Percentiles rank a stretch among this genome's conserved stretches.
phyloP scores from a whole-genome alignment of 2,797 vertebrate genomes.

The Carcharodon carcharias region DNA sequence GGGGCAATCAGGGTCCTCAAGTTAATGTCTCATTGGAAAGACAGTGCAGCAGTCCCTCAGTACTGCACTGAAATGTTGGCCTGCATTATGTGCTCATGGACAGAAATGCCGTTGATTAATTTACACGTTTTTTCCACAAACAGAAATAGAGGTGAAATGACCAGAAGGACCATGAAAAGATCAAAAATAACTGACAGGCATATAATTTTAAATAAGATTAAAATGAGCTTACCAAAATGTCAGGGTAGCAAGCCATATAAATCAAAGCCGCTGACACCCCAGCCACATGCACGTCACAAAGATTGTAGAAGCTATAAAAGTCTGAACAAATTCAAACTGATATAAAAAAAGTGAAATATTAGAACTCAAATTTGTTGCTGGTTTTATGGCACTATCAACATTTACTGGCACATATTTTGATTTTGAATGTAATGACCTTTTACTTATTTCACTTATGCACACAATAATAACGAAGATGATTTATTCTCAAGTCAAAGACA shows the following conservation, averaged over 20 bases:
- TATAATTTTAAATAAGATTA: conserved; percentile 49
- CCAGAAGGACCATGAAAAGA: conserved; percentile 43
- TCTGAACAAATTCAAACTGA: conserved; percentile 43
- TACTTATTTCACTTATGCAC: conserved; percentile 44
- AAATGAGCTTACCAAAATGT: conserved; percentile 49
- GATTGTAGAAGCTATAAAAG: conserved; percentile 43
- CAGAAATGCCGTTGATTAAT: conserved; percentile 57
- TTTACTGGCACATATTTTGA: conserved; percentile 48
- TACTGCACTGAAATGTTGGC: not conserved
- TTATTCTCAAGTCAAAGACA: conserved; percentile 41
- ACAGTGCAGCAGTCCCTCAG: not conserved
- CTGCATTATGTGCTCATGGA: not conserved
- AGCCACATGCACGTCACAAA: conserved; percentile 44
- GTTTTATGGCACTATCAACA: conserved; percentile 50
- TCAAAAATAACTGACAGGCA: conserved; percentile 38
- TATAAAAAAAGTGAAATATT: conserved; percentile 44
- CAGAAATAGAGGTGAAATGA: conserved; percentile 31
- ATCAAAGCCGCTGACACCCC: conserved; percentile 44
- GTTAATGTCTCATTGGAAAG: not conserved
- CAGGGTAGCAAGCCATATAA: conserved; percentile 44
- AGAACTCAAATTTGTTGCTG: conserved; percentile 41
- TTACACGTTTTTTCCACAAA: conserved; percentile 31
- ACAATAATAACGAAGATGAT: conserved; percentile 44
- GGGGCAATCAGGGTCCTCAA: too few relatives aligned
- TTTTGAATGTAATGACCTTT: conserved; percentile 49